Conservation (phyloP, 2,888 invertebrate species). For the Drosophila kanekoi region DNA sequence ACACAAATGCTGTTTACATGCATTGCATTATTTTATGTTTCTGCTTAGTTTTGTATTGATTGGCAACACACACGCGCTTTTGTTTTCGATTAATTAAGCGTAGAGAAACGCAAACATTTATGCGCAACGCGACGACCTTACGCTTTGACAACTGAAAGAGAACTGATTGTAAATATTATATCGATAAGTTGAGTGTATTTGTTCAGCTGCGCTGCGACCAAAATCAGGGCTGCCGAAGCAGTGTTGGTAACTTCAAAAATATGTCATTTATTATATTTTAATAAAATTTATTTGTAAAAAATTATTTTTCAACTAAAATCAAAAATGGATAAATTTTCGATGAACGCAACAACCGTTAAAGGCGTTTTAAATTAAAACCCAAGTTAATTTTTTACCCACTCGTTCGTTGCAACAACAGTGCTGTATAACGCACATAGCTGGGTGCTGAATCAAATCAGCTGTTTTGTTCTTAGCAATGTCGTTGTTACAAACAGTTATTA, state of each 20-base stretch:
- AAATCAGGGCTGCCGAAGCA: slow-evolving; percentile 32
- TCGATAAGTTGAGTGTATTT: slow-evolving; percentile 32
- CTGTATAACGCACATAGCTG: slow-evolving; percentile 23
- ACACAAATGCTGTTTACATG: slow-evolving; percentile 24
- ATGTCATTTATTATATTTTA: background rate
- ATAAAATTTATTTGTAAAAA: background rate
- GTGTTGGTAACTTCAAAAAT: slow-evolving; percentile 13
- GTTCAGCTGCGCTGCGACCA: slow-evolving; percentile 30
- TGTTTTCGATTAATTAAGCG: slow-evolving; percentile 57
- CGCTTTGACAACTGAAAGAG: slow-evolving; percentile 51
- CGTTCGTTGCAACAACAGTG: slow-evolving; percentile 35
- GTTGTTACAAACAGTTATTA: slow-evolving; percentile 34
- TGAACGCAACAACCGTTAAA: slow-evolving; percentile 1
- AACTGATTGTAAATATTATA: slow-evolving; percentile 49
- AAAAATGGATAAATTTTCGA: slow-evolving; percentile 20
- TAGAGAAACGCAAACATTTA: slow-evolving; percentile 9
- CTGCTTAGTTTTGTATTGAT: slow-evolving; percentile 48
- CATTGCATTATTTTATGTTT: slow-evolving; percentile 34
- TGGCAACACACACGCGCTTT: slow-evolving; percentile 53
- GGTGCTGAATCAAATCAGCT: slow-evolving; percentile 35
- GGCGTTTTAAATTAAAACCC: background rate
- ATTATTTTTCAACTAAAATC: slow-evolving; percentile 5
- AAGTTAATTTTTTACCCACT: background rate
- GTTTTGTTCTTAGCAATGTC: slow-evolving; percentile 45
- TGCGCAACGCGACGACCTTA: slow-evolving; percentile 29